Base-by-base conservation (phyloP, 2,888 invertebrate genomes). In the Orthosia cruda region DNA sequence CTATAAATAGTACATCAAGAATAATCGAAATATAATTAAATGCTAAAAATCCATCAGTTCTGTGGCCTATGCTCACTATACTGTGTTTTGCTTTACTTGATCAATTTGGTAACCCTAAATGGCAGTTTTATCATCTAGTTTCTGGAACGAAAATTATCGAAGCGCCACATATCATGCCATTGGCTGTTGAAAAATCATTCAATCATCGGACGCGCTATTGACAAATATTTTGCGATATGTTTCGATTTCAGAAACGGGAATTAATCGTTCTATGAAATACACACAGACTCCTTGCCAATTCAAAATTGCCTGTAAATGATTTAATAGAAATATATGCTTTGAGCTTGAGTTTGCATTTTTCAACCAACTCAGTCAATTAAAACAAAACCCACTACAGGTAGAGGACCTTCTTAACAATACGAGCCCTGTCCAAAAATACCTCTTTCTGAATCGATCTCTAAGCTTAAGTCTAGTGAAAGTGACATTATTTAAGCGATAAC, bases 31-130 rank as follows among this genome's bases (percentile, higher is more conserved):
- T 58, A 58, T 26, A 77, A 77, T 47, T 52, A 23, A 52, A 52
- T 52, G 15, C 9, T 20, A 78, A n/a, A 55, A 40, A 49, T 13
- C 59, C 59, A 78, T 75, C 74, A 75, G 70, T 69, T 69, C 52
- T 69, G 58, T 23, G 47, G 18, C 68, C 54, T 12, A 13, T 7
- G 20, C 66, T 40, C 12, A 20, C 40, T 45, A 18, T 50, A 76
- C 18, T n/a, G 55, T 26, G 47, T 57, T 50, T 7, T 3, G n/a
- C 13, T 7, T 55, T 47, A 49, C 49, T 18, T 26, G 15, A 26
- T 9, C 0, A 0, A 20, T 32, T 50, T 66, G 5, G 49, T 65
- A 66, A 65, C 40, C 40, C 9, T 9, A 9, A 40, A 40, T 40
- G 0, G 1, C 40, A 40, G 40, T 40, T 40, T 40, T 40, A 9